A percentile compares a stretch with the other conserved stretches of the same genome.
Evolutionary conservation across 2,113 vertebrate genomes (phyloP).

Genomic region (Eira barbara): DNA sequence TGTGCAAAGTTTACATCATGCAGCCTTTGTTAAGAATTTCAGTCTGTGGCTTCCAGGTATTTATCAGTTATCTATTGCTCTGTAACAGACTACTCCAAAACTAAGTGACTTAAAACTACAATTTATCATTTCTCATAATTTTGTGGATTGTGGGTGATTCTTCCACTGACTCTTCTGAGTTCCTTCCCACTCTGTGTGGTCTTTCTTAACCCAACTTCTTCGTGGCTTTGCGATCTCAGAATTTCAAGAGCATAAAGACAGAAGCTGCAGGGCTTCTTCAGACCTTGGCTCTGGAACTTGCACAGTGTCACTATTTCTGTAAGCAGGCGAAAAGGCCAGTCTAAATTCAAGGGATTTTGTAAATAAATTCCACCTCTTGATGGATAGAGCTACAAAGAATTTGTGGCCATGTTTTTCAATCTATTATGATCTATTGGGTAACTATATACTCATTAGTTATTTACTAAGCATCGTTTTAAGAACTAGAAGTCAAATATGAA

Average conservation of each 20-base stretch:
- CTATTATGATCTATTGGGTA: neutral
- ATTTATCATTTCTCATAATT: neutral
- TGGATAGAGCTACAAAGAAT: neutral
- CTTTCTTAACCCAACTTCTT: neutral
- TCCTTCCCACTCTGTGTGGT: neutral
- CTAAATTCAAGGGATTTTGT: neutral
- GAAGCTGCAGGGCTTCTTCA: neutral
- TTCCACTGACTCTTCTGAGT: neutral
- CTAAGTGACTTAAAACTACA: neutral
- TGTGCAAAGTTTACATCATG: neutral
- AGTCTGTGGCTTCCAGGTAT: neutral
- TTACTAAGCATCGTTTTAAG: conserved; percentile 1
- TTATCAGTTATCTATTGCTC: neutral
- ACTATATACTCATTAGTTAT: neutral
- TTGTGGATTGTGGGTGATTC: neutral
- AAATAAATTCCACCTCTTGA: neutral
- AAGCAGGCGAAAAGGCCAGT: neutral
- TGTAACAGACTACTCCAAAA: neutral
- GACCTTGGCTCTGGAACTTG: neutral
- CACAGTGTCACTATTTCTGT: neutral
- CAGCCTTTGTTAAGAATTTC: neutral
- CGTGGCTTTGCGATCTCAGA: neutral
- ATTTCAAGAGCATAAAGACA: neutral
- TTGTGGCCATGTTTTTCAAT: conserved; percentile 8
- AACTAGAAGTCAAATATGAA: neutral